These are phyloP conservation scores for Drosophila pegasa DNA, from an alignment of 2,888 invertebrate species.

Conservation along the genomic window DNA sequence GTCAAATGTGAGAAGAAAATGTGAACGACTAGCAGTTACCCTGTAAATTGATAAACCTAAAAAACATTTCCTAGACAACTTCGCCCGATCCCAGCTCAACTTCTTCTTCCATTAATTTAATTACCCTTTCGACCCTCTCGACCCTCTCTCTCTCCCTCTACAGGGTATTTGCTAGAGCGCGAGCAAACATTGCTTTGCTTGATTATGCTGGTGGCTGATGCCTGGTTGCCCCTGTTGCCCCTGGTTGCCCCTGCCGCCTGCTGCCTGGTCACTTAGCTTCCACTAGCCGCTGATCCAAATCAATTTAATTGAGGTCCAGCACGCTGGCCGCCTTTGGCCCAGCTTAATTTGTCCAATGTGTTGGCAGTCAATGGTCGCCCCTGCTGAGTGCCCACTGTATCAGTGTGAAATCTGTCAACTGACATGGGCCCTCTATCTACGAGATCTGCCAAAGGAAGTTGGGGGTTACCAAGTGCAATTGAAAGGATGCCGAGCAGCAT, in stretches of 20 bases:
- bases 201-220: constrained; percentile 51
- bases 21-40: background rate
- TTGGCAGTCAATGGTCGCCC: constrained; percentile 41
- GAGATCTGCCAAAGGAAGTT: constrained; percentile 46
- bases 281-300: constrained; percentile 68
- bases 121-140: background rate
- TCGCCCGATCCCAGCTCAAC: background rate
- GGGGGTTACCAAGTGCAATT: constrained; percentile 43
- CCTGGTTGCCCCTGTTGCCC: constrained; percentile 23
- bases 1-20: background rate
- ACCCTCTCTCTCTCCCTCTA: too few relatives aligned
- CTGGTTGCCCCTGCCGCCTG: background rate
- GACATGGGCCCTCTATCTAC: constrained; percentile 23
- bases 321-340: constrained; percentile 57
- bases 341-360: constrained; percentile 64
- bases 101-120: background rate
- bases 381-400: constrained; percentile 27
- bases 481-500: constrained; percentile 16
- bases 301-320: constrained; percentile 77
- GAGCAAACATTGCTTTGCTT: constrained; percentile 17
- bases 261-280: constrained; percentile 31
- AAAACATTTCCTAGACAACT: background rate
- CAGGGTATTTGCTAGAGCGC: constrained; percentile 18
- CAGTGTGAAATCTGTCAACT: constrained; percentile 52
- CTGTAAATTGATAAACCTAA: background rate